Percentiles rank a stretch among this genome's conserved stretches.
Conservation (phyloP, 2,888 invertebrate species). For the Chloroclysta siterata region DNA sequence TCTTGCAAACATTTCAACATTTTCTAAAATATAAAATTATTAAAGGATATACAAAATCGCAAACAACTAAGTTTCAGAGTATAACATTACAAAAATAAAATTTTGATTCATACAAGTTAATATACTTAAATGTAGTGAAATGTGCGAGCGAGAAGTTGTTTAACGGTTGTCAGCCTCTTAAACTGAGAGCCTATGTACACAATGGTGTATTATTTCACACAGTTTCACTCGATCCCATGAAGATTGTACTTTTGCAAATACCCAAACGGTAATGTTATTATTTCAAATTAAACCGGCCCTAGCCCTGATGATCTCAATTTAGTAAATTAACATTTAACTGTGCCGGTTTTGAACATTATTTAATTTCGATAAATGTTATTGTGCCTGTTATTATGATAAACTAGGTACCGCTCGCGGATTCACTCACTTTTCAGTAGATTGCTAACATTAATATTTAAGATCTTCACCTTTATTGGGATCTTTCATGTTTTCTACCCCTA, state of each 20-base stretch:
- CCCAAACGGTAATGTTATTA: constrained; percentile 42
- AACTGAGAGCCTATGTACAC: not conserved
- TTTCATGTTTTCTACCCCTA: too few species aligned
- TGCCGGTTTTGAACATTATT: constrained; percentile 36
- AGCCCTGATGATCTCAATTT: constrained; percentile 42
- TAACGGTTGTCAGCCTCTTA: not conserved
- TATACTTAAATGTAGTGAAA: too few species aligned
- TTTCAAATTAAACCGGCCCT: constrained; percentile 41
- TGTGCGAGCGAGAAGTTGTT: not conserved
- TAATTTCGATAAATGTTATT: constrained; percentile 34
- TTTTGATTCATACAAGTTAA: too few species aligned
- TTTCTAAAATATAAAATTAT: too few species aligned
- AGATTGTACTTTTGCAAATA: constrained; percentile 28
- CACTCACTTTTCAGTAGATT: too few species aligned
- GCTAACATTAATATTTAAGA: too few species aligned
- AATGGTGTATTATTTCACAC: constrained; percentile 48
- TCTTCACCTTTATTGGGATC: too few species aligned
- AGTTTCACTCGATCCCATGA: constrained; percentile 33
- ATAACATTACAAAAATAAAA: too few species aligned
- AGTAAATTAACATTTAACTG: constrained; percentile 44
- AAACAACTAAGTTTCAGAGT: too few species aligned
- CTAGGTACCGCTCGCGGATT: not conserved
- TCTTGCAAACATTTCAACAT: too few species aligned
- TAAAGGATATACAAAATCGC: too few species aligned
- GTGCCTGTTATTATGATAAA: not conserved